Base-by-base conservation (phyloP, 2,888 invertebrate species). In the Physocephala rufipes region DNA sequence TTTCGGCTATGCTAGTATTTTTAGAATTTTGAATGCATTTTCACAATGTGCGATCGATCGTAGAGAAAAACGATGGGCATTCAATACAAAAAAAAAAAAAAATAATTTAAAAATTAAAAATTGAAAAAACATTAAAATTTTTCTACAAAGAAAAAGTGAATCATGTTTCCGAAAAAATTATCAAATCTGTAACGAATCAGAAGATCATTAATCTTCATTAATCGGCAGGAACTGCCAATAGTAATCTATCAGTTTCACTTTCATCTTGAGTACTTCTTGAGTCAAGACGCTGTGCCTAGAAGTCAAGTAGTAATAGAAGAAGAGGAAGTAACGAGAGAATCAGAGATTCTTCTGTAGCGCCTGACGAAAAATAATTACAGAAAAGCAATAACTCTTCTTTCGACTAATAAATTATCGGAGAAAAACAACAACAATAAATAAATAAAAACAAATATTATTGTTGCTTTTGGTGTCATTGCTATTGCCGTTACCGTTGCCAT, bases 381-480 rank as follows among this genome's bases (percentile, higher is more conserved):
- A 72, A 74, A 74, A 74, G 74, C 78, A 76, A 76, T 76, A 78
- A 71, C 76, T 76, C 78, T 78, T 75, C 71, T 79, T 77, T 76
- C 79, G 79, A 78, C 78, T 78, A 78, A 84, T 81, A 82, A 81
- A 84, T 84, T 78, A 82, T 79, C 76, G 76, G 79, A 79, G 81
- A 82, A 82, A 82, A 84, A 81, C 80, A 72, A 72, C 67, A 65
- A 71, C 70, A 72, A 75, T n/a, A n/a, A n/a, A n/a, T n/a, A 74
- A 64, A 66, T 7, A 36, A 4, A 36, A 4, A 9, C 36, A 36
- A 4, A 36, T 9, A 36, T 36, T 36, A 36, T 47, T 47, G 47
- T 16, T 43, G 53, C 49, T 30, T 69, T 28, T 47, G 58, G 45
- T n/a, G 43, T 45, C 24, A 21, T 30, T 64, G n/a, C 16, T 65